These are phyloP conservation scores for Urocyon cinereoargenteus DNA, from an alignment of 2,797 vertebrate genomes.

Conservation along the genomic window DNA sequence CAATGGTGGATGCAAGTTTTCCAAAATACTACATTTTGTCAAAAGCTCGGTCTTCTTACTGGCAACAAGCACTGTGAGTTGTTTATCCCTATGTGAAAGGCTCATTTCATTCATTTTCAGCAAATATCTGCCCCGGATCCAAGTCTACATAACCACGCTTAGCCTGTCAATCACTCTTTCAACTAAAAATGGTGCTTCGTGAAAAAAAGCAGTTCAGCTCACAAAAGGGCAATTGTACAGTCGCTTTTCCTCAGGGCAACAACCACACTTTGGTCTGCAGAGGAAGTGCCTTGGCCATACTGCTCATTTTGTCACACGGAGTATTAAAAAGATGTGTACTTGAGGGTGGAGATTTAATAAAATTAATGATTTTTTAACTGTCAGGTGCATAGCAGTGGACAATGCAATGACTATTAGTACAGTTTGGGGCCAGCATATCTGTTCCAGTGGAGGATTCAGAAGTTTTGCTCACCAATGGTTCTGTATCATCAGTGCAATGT, in stretches of 20 bases:
- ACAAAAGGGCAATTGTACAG: fast-evolving
- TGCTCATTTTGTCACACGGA: too few relatives aligned
- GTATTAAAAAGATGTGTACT: not conserved
- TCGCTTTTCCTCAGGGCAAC: fast-evolving
- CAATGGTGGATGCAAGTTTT: not conserved
- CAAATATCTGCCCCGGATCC: not conserved
- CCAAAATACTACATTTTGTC: not conserved
- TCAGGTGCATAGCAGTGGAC: fast-evolving
- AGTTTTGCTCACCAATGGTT: too few relatives aligned
- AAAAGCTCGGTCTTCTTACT: not conserved
- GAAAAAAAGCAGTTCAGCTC: not conserved
- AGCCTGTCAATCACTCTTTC: not conserved
- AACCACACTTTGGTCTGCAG: fast-evolving
- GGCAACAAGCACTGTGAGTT: too few relatives aligned
- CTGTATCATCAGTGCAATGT: not conserved
- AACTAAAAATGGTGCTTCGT: fast-evolving
- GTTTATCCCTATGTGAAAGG: not conserved
- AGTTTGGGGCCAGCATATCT: not conserved
- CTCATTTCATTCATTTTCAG: not conserved
- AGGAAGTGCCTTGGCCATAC: fast-evolving
- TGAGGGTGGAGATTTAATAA: not conserved
- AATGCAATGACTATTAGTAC: fast-evolving
- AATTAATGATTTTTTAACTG: not conserved
- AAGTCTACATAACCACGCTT: too few relatives aligned
- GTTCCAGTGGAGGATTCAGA: not conserved